Evolutionary conservation across 2,888 invertebrate genomes (phyloP), one percentile per base, ranked within the genome.

Genomic region (Meta bourneti): DNA sequence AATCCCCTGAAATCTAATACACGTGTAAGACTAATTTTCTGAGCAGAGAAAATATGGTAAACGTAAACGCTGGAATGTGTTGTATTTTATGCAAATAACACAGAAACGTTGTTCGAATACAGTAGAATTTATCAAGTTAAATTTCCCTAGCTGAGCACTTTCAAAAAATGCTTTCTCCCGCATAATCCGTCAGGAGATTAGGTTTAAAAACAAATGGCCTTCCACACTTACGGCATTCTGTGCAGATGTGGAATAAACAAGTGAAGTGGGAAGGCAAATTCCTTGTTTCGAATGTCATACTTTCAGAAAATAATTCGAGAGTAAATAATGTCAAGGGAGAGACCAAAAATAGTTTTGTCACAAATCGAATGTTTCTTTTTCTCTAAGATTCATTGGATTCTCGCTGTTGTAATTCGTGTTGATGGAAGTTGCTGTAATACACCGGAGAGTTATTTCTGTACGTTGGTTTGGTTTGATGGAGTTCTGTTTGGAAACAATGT

Each of bases 21-120:
- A 34, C 34, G 34, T 34, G 34, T 34, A 34, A 34, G 34, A 34
- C 34, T 34, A 34, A 34, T 34, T 34, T 34, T 34, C 11, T 75
- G 7, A 7, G 0, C 16, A 75, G 48, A 75, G 16, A 75, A 19
- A 77, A 8, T n/a, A n/a, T 2, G 52, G 7, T 49, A 74, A 75
- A 49, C 48, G 7, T 13, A 0, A 11, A 7, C 8, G 8, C n/a
- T 51, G 51, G 19, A 51, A 77, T 7, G n/a, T n/a, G 51, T 0
- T 51, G 51, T 51, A 51, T 77, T 51, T 77, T 77, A 77, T 51
- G 77, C 51, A 77, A 77, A 77, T 77, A 77, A 51, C 8, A 34
- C 34, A 34, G 34, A 19, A 52, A 72, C 49, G 19, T 51, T 77
- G n/a, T 77, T 51, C 16, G 51, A n/a, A 77, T 51, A 9, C 8